Percentiles rank a stretch among this genome's conserved stretches.
Conservation (phyloP, 2,113 vertebrate species). For the Phylloscopus trochiloides region DNA sequence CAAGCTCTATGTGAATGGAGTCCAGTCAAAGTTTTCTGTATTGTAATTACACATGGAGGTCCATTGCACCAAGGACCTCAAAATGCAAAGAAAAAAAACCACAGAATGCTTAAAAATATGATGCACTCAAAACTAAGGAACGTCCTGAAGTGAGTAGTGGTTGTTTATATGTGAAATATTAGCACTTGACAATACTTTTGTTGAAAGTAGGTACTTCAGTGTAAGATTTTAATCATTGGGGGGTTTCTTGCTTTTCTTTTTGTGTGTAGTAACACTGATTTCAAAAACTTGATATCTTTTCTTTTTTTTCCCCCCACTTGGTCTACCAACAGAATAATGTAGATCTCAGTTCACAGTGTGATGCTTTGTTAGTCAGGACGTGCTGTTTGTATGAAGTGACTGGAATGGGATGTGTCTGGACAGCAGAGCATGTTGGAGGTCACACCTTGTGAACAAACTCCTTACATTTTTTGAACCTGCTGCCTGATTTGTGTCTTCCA, state of each 20-base stretch:
- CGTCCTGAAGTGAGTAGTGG: too few species aligned
- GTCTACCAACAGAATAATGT: neutral
- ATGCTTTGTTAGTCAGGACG: fast-evolving
- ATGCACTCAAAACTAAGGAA: neutral
- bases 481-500: neutral
- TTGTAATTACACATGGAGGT: neutral
- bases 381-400: neutral
- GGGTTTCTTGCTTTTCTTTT: neutral
- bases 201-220: fast-evolving
- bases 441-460: neutral
- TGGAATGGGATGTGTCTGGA: neutral
- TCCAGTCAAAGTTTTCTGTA: neutral
- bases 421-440: neutral
- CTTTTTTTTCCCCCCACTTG: neutral
- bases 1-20: neutral
- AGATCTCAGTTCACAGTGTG: neutral
- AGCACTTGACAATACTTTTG: neutral
- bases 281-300: neutral
- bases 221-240: neutral
- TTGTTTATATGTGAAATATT: neutral
- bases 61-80: fast-evolving
- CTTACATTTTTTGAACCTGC: neutral
- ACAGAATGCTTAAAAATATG: neutral
- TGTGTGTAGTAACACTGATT: neutral
- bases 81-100: neutral